Base-by-base conservation (phyloP, 2,888 invertebrate species). In the Synergus umbraculus region DNA sequence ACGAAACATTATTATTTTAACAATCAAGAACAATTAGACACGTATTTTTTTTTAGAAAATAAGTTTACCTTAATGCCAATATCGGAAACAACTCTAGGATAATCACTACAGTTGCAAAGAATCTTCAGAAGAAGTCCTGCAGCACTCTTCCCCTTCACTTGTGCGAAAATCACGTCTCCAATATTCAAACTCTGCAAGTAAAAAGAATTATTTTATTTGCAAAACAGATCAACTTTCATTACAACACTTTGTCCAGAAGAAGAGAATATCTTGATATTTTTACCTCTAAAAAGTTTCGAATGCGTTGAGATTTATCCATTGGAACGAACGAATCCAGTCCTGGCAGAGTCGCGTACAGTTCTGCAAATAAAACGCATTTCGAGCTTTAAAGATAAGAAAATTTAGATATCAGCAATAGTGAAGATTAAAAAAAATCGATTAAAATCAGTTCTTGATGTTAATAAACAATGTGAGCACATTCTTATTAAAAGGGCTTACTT, bases 241-340 rank as follows among this genome's bases (percentile, higher is more conserved):
- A 0, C 2, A 5, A 49, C 7, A 15, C 13, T 54, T 54, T 3
- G 9, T n/a, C n/a, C 8, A 2, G 5, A 49, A 49, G 1, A n/a
- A 2, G 8, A 64, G 0, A 37, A 8, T 43, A 18, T 43, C 7
- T 49, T 13, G 15, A 76, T 29, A 87, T 93, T 93, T 93, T 93
- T 93, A 97, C 97, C 94, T 96, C 95, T 93, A 96, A 96, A 90
- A 98, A 97, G 93, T 97, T 96, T 81, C 96, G 94, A 82, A 96
- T 93, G 84, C 97, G 94, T 79, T 96, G 96, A 29, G 95, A 94
- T 87, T 96, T 96, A 86, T 97, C 97, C 87, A 96, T 95, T 90
- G 94, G 95, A 87, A 97, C 94, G 91, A 97, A 98, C 77, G 95
- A 95, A 92, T 98, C 98, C 92, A 97, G 95, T 0, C 98, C 97